phyloP scores from a whole-genome alignment of 2,113 vertebrate species.

The Pica pica region DNA sequence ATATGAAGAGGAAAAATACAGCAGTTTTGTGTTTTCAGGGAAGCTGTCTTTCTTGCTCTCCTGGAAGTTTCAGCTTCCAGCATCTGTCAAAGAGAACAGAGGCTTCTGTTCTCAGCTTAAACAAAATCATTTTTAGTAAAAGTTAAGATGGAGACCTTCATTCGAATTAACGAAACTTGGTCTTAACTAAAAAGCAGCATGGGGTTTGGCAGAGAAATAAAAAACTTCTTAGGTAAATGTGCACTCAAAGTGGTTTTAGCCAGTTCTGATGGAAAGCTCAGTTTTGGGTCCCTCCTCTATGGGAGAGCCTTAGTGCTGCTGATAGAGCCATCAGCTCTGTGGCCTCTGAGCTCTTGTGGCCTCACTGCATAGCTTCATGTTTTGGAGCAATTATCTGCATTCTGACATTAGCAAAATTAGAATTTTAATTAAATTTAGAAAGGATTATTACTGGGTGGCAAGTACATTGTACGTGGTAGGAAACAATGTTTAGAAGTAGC shows the following conservation, averaged over 20 bases:
- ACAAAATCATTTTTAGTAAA: background rate
- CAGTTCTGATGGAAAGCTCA: background rate
- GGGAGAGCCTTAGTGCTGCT: background rate
- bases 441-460: background rate
- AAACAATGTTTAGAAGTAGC: background rate
- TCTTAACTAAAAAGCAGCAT: background rate
- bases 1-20: background rate
- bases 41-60: background rate
- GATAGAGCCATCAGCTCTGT: background rate
- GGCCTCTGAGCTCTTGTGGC: too few relatives aligned
- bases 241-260: background rate
- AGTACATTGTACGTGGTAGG: background rate
- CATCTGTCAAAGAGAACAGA: background rate
- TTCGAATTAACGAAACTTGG: background rate
- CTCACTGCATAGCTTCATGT: fast-evolving
- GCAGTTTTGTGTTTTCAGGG: background rate
- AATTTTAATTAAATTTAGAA: background rate
- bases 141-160: background rate
- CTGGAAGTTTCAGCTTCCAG: background rate
- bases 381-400: background rate
- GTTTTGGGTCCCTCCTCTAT: background rate
- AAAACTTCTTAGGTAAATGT: background rate
- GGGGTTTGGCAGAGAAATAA: background rate
- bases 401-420: background rate
- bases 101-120: background rate